Base-by-base conservation (phyloP, 2,797 vertebrate species). In the Cirrhinus mrigala region DNA sequence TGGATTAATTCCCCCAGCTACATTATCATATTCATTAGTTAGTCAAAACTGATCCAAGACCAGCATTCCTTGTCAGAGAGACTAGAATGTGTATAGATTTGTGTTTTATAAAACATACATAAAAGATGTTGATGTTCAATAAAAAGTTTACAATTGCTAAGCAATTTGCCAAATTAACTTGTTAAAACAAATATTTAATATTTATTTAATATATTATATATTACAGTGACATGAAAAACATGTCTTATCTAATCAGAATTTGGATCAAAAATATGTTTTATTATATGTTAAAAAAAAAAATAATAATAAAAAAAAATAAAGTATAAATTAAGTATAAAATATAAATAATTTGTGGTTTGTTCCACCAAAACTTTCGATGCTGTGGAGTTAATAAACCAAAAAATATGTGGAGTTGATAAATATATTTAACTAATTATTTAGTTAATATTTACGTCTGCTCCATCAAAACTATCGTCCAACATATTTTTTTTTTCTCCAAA, bases 21-120 rank as follows among this genome's bases (percentile, higher is more conserved):
- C 22, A 73, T 75, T 52, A 80, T 80, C 68, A 73, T 58, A 33
- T 73, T 78, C 18, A 58, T 80, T 85, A 71, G 14, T 73, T 62
- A 20, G 66, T 69, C 33, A 56, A 56, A 44, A 60, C 76, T 24
- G 14, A 60, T 60, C 7, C 8, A 48, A 10, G 15, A 79, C 64
- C 37, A 29, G 27, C 40, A 24, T 48, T 60, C 11, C 15, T 71
- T 40, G 22, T 71, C 33, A 29, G 16, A 33, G n/a, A 50, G 52
- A 4, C n/a, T 1, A 27, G 46, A 50, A 73, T 64, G 62, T 64
- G 27, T 29, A 29, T 66, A n/a, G n/a, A 18, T 66, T 33, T 64
- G 0, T 6, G 27, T 16, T 64, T 18, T 18, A 66, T 33, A 14
- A 62, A 62, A 14, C 58, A 14, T 62, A 24, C 58, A 62, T 62